phyloP scores from a whole-genome alignment of 2,797 vertebrate species.

The Sebastolobus alascanus region DNA sequence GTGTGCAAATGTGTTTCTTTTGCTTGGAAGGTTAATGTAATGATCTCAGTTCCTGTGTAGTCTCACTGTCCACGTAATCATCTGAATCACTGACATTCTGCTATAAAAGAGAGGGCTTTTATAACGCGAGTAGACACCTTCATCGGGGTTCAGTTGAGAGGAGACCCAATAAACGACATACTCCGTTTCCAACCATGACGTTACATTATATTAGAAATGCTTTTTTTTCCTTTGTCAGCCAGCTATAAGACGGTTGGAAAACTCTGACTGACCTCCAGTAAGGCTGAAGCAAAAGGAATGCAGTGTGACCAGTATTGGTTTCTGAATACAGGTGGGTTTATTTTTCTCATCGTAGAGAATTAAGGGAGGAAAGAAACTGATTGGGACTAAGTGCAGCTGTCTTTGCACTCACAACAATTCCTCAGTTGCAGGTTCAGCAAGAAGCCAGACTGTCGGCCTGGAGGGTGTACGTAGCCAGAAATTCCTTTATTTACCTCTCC shows the following conservation, averaged over 20 bases:
- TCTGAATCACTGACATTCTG: not conserved
- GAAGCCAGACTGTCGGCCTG: conserved; percentile 1
- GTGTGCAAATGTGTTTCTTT: conserved; percentile 1
- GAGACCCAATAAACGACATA: not conserved
- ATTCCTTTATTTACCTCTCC: not conserved
- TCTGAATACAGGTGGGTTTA: conserved; percentile 18
- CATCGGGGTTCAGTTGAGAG: not conserved
- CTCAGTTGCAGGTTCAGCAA: conserved; percentile 6
- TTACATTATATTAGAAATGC: not conserved
- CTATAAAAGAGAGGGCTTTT: not conserved
- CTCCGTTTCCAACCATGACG: not conserved
- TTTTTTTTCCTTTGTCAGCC: not conserved
- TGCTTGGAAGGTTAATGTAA: not conserved
- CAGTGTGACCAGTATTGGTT: not conserved
- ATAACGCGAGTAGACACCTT: not conserved
- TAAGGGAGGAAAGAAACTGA: conserved; percentile 1
- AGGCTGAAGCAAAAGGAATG: conserved; percentile 5
- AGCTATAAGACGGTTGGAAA: not conserved
- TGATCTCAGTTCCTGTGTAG: not conserved
- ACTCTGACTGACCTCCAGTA: conserved; percentile 1
- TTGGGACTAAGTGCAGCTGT: not conserved
- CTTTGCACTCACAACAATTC: conserved; percentile 10
- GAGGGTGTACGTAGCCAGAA: not conserved
- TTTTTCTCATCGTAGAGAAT: conserved; percentile 10
- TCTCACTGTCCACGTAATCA: not conserved